A percentile compares a stretch with the other conserved stretches of the same genome.
Conservation (phyloP, 2,797 vertebrate genomes). For the Enteromius paludinosus region DNA sequence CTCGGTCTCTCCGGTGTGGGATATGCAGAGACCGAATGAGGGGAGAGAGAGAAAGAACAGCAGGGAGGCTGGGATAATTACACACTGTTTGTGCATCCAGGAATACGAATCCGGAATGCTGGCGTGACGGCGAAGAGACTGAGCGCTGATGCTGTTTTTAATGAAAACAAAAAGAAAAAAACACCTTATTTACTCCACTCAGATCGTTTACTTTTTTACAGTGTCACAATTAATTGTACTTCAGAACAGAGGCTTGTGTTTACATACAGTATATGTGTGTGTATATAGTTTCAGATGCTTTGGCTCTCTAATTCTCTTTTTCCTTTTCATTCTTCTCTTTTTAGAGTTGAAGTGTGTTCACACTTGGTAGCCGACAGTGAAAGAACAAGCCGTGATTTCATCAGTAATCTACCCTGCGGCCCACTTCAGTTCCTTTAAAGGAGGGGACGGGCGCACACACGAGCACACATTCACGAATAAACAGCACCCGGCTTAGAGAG, state of each 20-base stretch:
- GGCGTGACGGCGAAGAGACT: conserved; percentile 85
- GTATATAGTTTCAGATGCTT: conserved; percentile 28
- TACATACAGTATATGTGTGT: conserved; percentile 16
- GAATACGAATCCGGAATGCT: conserved; percentile 86
- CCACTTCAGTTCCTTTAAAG: conserved; percentile 38
- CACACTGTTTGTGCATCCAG: conserved; percentile 94
- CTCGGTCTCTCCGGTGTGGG: conserved; percentile 28
- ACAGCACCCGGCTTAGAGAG: conserved; percentile 19
- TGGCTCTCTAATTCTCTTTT: conserved; percentile 19
- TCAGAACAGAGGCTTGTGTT: conserved; percentile 50
- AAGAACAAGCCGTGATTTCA: conserved; percentile 62
- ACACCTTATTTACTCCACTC: conserved; percentile 81
- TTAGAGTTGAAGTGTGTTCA: conserved; percentile 59
- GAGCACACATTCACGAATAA: conserved; percentile 30
- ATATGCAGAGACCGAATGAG: conserved; percentile 47
- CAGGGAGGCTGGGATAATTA: conserved; percentile 95
- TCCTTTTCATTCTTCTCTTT: conserved; percentile 28
- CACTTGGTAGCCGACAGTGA: conserved; percentile 55
- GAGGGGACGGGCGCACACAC: conserved; percentile 13
- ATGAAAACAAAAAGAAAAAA: conserved; percentile 79
- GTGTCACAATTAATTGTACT: conserved; percentile 76
- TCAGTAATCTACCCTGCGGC: conserved; percentile 50
- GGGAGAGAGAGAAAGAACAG: conserved; percentile 80
- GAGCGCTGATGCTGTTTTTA: conserved; percentile 88
- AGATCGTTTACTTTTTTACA: conserved; percentile 71